These are phyloP conservation scores for Merops nubicus DNA, from an alignment of 2,113 vertebrate genomes.

Conservation along the genomic window DNA sequence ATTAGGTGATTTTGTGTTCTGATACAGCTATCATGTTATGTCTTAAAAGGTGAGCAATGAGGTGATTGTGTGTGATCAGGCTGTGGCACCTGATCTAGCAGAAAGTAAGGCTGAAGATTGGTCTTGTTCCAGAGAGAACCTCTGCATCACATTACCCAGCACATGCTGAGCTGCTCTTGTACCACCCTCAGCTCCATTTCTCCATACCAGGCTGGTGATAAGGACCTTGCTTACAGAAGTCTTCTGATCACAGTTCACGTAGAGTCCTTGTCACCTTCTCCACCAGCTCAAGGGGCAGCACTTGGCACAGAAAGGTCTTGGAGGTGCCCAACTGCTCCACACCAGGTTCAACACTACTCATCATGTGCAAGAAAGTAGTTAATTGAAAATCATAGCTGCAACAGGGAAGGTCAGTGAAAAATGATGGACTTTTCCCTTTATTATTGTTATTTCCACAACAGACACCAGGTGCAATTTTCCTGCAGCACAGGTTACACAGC, in stretches of 20 bases:
- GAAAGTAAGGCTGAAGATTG: neutral
- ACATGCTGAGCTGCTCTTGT: rapidly evolving
- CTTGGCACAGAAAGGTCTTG: neutral
- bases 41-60: neutral
- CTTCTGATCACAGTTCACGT: rapidly evolving
- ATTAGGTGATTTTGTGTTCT: neutral
- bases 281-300: neutral
- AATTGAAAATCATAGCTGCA: neutral
- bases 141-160: neutral
- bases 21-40: rapidly evolving
- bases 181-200: neutral
- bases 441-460: neutral
- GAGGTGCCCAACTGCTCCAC: neutral
- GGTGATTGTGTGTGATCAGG: rapidly evolving
- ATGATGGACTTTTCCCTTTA: neutral
- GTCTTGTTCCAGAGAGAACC: neutral
- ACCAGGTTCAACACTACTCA: too few species aligned
- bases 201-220: rapidly evolving
- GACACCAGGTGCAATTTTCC: neutral
- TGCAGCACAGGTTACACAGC: neutral
- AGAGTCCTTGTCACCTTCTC: neutral
- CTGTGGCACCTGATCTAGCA: neutral
- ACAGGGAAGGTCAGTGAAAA: neutral
- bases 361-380: neutral
- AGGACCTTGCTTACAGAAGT: neutral